Evolutionary conservation across 2,888 invertebrate genomes (phyloP).

Genomic region (Leuctra nigra): DNA sequence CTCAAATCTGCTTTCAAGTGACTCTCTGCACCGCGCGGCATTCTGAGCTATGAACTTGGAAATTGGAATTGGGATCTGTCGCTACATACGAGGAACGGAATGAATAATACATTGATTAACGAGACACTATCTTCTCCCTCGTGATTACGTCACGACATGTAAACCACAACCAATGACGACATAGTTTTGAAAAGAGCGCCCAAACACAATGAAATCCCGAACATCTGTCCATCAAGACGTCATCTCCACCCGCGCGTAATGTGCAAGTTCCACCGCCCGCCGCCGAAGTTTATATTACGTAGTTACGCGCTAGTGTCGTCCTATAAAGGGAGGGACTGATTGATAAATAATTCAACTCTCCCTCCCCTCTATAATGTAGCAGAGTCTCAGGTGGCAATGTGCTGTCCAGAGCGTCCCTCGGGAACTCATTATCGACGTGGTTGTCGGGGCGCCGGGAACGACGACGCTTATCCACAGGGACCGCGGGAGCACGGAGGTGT

Average conservation of each 20-base stretch:
- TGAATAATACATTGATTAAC: no score
- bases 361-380: slow-evolving; percentile 11
- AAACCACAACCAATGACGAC: no score
- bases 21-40: no score
- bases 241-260: background rate
- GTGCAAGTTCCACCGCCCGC: background rate
- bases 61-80: no score
- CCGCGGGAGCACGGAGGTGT: no score
- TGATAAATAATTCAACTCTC: slow-evolving; percentile 24
- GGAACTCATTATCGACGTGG: slow-evolving; percentile 29
- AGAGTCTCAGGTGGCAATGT: slow-evolving; percentile 25
- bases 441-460: slow-evolving; percentile 14
- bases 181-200: no score
- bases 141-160: no score
- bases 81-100: no score
- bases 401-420: slow-evolving; percentile 22
- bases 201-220: background rate
- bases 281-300: slow-evolving; percentile 11
- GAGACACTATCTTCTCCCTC: no score
- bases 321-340: slow-evolving; percentile 17
- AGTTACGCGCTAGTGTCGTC: slow-evolving; percentile 2
- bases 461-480: no score
- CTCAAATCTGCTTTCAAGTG: no score
- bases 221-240: background rate
- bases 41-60: no score